Conservation (phyloP, 2,113 vertebrate genomes). For the Xyliphius kryptos region DNA sequence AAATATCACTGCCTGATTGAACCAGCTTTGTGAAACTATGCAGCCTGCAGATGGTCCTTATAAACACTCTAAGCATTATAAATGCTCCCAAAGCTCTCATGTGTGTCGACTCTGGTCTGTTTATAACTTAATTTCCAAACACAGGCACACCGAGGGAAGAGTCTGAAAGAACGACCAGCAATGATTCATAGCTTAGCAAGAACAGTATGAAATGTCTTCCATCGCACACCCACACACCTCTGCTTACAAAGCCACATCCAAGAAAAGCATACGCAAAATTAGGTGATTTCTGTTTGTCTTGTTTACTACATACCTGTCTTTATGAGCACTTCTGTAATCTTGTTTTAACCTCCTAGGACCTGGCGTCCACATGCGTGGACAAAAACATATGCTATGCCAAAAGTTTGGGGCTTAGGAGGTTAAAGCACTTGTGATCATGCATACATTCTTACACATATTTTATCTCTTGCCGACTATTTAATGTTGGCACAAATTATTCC, state of each 20-base stretch:
- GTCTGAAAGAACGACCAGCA: conserved; percentile 9
- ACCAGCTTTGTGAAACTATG: not conserved
- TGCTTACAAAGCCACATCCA: conserved; percentile 1
- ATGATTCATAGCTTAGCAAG: conserved; percentile 15
- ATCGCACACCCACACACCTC: conserved; percentile 13
- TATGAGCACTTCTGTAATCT: not conserved
- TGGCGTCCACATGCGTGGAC: no score
- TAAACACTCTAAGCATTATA: conserved; percentile 7
- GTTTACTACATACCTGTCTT: not conserved
- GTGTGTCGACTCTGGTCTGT: conserved; percentile 7
- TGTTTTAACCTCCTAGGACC: no score
- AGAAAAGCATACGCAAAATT: not conserved
- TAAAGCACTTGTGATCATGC: no score
- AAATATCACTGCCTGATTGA: not conserved
- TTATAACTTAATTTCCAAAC: conserved; percentile 13
- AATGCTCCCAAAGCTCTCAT: conserved; percentile 9
- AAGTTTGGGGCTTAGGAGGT: no score
- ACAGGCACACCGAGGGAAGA: not conserved
- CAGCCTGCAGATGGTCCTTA: conserved; percentile 10
- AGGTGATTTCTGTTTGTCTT: not conserved
- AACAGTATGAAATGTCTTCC: conserved; percentile 12
- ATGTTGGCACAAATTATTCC: no score
- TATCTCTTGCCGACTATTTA: not conserved
- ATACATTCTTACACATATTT: not conserved
- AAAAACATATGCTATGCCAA: no score